Conservation (phyloP, 2,797 vertebrate species). For the Cercopithecus neglectus region DNA sequence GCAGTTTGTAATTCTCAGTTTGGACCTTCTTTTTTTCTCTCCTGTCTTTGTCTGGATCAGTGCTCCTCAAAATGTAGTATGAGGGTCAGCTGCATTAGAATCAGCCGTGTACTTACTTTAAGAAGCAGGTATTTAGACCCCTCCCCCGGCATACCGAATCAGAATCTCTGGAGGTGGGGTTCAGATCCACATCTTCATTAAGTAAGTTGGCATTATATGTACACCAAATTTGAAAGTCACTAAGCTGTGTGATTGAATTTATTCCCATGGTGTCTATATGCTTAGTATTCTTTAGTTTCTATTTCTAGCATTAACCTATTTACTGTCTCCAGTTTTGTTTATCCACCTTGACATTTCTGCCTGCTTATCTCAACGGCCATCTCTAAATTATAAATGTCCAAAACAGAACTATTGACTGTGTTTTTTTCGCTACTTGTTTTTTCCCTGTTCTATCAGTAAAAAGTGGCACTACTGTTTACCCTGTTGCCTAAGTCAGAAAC, state of each 20-base stretch:
- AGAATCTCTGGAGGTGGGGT: neutral
- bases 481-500: constrained; percentile 3
- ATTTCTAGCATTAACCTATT: constrained; percentile 4
- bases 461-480: neutral
- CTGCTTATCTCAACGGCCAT: neutral
- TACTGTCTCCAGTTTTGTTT: neutral
- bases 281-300: neutral
- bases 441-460: neutral
- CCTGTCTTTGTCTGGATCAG: neutral
- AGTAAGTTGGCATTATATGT: neutral
- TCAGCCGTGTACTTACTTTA: neutral
- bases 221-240: neutral
- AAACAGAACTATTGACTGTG: neutral
- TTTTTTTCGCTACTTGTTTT: neutral
- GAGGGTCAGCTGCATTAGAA: neutral
- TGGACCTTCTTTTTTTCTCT: neutral
- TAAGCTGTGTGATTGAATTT: neutral
- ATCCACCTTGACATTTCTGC: neutral
- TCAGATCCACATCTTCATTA: neutral
- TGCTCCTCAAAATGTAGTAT: neutral
- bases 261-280: neutral
- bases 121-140: neutral
- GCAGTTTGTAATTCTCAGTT: neutral
- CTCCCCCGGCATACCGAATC: neutral
- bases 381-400: neutral